phyloP scores from a whole-genome alignment of 2,888 invertebrate genomes.

The Nebria brevicollis region DNA sequence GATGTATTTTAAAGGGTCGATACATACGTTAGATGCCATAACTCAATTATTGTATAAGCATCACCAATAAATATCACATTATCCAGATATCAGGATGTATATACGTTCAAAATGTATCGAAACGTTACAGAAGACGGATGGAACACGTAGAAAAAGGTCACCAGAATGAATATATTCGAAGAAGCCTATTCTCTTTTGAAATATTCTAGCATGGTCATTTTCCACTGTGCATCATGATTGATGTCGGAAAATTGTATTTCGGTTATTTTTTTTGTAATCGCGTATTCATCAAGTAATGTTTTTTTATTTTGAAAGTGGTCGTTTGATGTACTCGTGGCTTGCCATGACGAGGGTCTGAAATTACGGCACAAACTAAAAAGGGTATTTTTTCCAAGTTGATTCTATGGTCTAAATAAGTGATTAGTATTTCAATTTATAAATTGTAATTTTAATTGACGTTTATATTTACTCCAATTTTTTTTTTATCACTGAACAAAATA shows the following conservation, averaged over 20 bases:
- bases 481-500: too few relatives aligned
- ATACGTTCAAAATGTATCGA: not conserved
- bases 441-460: not conserved
- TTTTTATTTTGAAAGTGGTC: not conserved
- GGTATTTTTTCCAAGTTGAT: not conserved
- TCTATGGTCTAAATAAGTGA: not conserved
- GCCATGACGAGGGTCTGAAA: not conserved
- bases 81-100: not conserved
- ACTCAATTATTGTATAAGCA: conserved; percentile 25
- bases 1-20: not conserved
- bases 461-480: too few relatives aligned
- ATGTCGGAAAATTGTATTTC: not conserved
- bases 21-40: not conserved
- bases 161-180: conserved; percentile 15
- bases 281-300: not conserved
- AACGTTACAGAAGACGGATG: conserved; percentile 21
- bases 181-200: conserved; percentile 6
- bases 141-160: not conserved
- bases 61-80: conserved; percentile 30
- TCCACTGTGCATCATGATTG: conserved; percentile 17
- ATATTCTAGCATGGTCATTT: conserved; percentile 27
- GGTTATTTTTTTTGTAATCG: not conserved
- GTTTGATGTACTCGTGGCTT: not conserved
- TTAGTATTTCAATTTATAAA: not conserved
- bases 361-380: not conserved